Conservation (phyloP, 2,888 invertebrate genomes). For the Agrochola circellaris region DNA sequence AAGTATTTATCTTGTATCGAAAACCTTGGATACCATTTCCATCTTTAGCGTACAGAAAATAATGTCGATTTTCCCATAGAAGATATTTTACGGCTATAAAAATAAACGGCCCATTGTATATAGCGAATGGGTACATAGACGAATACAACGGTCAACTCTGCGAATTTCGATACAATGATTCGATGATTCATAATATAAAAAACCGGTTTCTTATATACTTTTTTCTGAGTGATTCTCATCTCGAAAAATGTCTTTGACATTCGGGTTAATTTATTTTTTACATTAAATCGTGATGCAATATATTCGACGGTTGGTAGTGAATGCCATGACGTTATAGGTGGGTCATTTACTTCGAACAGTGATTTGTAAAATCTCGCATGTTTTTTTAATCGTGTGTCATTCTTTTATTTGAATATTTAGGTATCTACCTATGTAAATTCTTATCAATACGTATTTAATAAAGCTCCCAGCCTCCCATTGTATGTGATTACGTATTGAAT, state of each 20-base stretch:
- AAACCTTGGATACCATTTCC: slow-evolving; percentile 48
- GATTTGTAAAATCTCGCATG: not conserved
- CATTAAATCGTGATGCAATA: slow-evolving; percentile 50
- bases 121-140: slow-evolving; percentile 45
- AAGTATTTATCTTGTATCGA: slow-evolving; percentile 36
- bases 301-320: slow-evolving; percentile 21
- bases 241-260: slow-evolving; percentile 59
- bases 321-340: slow-evolving; percentile 15
- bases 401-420: not conserved
- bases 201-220: slow-evolving; percentile 48
- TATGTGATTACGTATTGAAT: not conserved
- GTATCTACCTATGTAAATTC: not conserved
- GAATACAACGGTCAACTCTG: slow-evolving; percentile 63
- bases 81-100: slow-evolving; percentile 45
- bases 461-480: not conserved
- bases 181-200: slow-evolving; percentile 67
- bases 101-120: slow-evolving; percentile 65
- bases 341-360: slow-evolving; percentile 34
- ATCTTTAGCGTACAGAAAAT: slow-evolving; percentile 29
- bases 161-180: slow-evolving; percentile 59
- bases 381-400: not conserved
- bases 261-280: slow-evolving; percentile 55
- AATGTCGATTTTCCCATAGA: slow-evolving; percentile 38
- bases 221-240: slow-evolving; percentile 52
- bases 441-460: not conserved